Conservation (phyloP, 1,140 invertebrate species). For the Eriocheir sinensis region DNA sequence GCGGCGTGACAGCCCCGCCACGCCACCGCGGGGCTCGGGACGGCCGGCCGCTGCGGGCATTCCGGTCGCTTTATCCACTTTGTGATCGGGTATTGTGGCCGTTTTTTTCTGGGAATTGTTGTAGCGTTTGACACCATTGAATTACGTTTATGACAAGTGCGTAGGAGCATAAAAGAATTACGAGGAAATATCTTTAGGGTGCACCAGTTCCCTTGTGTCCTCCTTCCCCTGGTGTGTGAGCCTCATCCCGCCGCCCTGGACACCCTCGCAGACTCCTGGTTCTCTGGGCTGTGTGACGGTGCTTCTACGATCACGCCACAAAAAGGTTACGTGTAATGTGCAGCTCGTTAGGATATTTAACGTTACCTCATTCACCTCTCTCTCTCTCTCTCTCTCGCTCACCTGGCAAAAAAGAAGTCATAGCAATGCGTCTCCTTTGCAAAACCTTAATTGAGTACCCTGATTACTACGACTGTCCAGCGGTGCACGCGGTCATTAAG, state of each 20-base stretch:
- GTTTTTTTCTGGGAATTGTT: background rate
- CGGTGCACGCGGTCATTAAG: background rate
- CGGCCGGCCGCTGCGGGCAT: background rate
- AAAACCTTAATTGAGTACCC: background rate
- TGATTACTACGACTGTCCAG: background rate
- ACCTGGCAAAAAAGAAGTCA: background rate
- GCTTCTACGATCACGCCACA: background rate
- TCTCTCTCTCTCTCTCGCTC: background rate
- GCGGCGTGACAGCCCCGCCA: background rate
- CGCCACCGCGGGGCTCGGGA: background rate
- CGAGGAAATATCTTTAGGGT: background rate
- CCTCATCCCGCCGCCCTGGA: background rate
- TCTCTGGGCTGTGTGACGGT: background rate
- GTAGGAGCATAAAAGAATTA: too few species aligned
- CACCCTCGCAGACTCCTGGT: background rate
- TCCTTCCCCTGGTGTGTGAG: background rate
- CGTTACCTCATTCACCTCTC: too few species aligned
- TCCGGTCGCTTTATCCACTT: background rate
- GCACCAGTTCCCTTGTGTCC: background rate
- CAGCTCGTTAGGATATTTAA: background rate
- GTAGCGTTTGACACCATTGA: background rate
- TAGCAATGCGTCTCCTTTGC: background rate
- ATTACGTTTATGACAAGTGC: background rate
- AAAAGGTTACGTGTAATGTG: background rate
- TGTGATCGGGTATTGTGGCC: background rate